A percentile compares a stretch with the other conserved stretches of the same genome.
Evolutionary conservation across 2,888 invertebrate genomes (phyloP).

Genomic region (Lasioglossum oenotherae): DNA sequence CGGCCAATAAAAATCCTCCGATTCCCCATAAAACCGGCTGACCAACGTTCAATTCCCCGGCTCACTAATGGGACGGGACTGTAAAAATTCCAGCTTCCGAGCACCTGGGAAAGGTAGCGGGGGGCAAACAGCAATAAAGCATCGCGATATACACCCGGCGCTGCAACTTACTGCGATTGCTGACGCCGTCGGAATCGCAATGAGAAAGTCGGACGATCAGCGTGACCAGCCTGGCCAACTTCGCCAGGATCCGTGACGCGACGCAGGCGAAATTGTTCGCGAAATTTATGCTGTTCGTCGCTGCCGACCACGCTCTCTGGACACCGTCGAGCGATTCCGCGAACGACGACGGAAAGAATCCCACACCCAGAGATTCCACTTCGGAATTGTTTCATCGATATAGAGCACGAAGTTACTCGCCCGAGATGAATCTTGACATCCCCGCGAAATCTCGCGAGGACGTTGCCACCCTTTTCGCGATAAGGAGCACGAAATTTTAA

Average conservation of each 20-base stretch:
- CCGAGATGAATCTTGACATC: background rate
- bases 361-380: background rate
- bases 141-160: constrained; percentile 63
- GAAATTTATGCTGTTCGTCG: constrained; percentile 57
- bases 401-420: background rate
- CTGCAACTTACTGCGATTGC: constrained; percentile 68
- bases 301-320: constrained; percentile 31
- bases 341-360: background rate
- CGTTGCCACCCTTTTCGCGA: background rate
- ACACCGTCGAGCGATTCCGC: constrained; percentile 19
- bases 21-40: background rate
- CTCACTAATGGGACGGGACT: constrained; percentile 21
- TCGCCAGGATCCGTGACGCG: constrained; percentile 29
- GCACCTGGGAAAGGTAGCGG: background rate
- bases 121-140: constrained; percentile 64
- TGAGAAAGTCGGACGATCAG: constrained; percentile 63
- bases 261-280: constrained; percentile 57
- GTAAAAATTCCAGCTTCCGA: constrained; percentile 52
- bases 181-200: constrained; percentile 67
- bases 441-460: background rate
- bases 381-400: background rate
- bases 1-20: constrained; percentile 8
- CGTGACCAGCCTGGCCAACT: constrained; percentile 69
- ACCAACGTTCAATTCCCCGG: background rate
- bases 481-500: background rate